Conservation (phyloP, 2,888 invertebrate genomes). For the Epicampocera succincta region DNA sequence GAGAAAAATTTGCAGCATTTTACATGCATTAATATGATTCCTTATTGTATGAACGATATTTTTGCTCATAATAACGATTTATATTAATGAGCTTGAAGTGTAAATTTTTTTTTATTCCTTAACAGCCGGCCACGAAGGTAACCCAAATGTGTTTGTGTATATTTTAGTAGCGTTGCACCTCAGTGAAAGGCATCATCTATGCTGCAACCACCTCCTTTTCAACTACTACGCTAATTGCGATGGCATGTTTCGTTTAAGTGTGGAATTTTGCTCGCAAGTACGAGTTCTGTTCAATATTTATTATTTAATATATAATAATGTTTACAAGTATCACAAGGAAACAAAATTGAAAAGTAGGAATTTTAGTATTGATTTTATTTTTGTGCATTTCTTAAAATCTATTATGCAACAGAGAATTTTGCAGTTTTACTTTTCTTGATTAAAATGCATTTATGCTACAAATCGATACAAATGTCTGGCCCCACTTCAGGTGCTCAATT, state of each 20-base stretch:
- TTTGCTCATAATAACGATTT: slow-evolving; percentile 73
- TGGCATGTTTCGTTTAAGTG: neutral
- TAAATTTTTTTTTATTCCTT: slow-evolving; percentile 42
- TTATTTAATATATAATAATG: too few relatives aligned
- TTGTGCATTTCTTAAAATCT: too few relatives aligned
- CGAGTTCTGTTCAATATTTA: too few relatives aligned
- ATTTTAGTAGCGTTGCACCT: slow-evolving; percentile 27
- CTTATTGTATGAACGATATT: slow-evolving; percentile 65
- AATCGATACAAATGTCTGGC: too few relatives aligned
- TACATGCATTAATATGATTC: slow-evolving; percentile 66
- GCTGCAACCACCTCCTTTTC: slow-evolving; percentile 54
- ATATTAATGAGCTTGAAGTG: slow-evolving; percentile 73
- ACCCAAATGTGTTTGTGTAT: slow-evolving; percentile 14
- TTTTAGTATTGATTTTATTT: too few relatives aligned
- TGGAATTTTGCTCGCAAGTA: too few relatives aligned
- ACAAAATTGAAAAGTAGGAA: too few relatives aligned
- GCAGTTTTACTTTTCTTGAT: too few relatives aligned
- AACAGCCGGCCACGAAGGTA: slow-evolving; percentile 2
- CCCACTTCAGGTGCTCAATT: too few relatives aligned
- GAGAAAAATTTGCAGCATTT: slow-evolving; percentile 59
- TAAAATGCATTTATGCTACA: too few relatives aligned
- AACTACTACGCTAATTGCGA: neutral
- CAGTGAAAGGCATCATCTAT: slow-evolving; percentile 17
- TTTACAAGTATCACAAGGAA: too few relatives aligned
- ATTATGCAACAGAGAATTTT: too few relatives aligned